Percentiles rank a stretch among this genome's conserved stretches.
Evolutionary conservation across 2,113 vertebrate genomes (phyloP).

Genomic region (Nyctibius bracteatus): DNA sequence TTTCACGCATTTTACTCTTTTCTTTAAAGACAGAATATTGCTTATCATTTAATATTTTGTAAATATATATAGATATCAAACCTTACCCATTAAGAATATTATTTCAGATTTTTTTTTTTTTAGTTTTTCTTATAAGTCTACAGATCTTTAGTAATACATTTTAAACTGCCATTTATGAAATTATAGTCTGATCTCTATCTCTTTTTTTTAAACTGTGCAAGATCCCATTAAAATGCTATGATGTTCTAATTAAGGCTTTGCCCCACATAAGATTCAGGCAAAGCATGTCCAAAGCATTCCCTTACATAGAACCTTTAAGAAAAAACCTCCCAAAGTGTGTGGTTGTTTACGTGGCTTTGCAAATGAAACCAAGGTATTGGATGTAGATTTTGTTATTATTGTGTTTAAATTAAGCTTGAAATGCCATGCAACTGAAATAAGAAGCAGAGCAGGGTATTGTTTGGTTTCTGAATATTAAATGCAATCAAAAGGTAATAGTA

Average conservation of each 20-base stretch:
- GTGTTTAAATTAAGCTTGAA: conserved; percentile 51
- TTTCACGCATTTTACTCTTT: background rate
- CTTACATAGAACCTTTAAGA: conserved; percentile 3
- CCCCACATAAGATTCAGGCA: conserved; percentile 13
- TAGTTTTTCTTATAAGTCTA: background rate
- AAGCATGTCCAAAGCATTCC: conserved; percentile 41
- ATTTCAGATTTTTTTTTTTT: background rate
- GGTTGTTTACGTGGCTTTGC: conserved; percentile 11
- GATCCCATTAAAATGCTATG: conserved; percentile 38
- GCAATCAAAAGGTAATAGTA: conserved; percentile 28
- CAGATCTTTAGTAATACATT: conserved; percentile 25
- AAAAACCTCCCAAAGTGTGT: background rate
- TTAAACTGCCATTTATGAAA: conserved; percentile 45
- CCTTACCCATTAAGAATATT: background rate
- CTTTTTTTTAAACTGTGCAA: conserved; percentile 43
- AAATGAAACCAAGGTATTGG: conserved; percentile 34
- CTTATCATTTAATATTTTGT: background rate
- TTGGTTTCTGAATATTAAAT: conserved; percentile 63
- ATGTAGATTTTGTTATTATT: conserved; percentile 11
- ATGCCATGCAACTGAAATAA: conserved; percentile 38
- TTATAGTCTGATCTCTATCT: conserved; percentile 32
- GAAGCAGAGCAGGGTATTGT: background rate
- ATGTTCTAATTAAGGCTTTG: conserved; percentile 57
- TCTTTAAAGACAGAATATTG: conserved; percentile 1
- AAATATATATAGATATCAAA: background rate